A percentile compares a stretch with the other conserved stretches of the same genome.
Conservation (phyloP, 2,113 vertebrate genomes). For the Chelonoidis abingdonii region DNA sequence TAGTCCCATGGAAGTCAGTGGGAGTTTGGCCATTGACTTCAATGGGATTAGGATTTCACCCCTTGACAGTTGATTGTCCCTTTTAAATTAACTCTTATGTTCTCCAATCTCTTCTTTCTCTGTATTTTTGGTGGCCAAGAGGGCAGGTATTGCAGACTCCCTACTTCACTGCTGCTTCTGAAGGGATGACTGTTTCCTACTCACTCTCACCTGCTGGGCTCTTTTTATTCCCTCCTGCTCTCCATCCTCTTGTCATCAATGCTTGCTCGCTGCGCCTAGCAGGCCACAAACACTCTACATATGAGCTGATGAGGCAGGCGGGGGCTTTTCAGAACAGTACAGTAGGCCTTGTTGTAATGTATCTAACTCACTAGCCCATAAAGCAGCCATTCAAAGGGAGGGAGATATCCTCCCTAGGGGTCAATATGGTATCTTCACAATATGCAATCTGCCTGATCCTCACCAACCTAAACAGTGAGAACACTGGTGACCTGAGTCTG, state of each 20-base stretch:
- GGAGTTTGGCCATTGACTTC: neutral
- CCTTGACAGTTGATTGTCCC: neutral
- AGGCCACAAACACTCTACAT: too few relatives aligned
- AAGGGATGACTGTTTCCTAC: neutral
- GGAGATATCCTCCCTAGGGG: neutral
- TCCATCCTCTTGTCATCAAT: too few relatives aligned
- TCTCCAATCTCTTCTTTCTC: neutral
- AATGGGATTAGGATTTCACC: neutral
- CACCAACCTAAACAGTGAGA: neutral
- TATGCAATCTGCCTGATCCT: neutral
- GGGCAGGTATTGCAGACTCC: neutral
- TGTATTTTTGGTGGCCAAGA: neutral
- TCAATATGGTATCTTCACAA: neutral
- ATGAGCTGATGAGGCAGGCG: too few relatives aligned
- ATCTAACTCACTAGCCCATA: neutral
- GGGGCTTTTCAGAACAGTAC: too few relatives aligned
- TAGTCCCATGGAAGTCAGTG: accelerated
- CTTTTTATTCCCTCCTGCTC: neutral
- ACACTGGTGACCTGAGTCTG: neutral
- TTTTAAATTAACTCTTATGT: neutral
- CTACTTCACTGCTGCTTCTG: neutral
- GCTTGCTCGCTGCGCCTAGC: neutral
- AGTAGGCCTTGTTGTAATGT: too few relatives aligned
- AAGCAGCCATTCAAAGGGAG: neutral
- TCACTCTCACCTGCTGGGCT: neutral